Base-by-base conservation (phyloP, 2,113 vertebrate genomes). In the Leucoraja erinaceus region DNA sequence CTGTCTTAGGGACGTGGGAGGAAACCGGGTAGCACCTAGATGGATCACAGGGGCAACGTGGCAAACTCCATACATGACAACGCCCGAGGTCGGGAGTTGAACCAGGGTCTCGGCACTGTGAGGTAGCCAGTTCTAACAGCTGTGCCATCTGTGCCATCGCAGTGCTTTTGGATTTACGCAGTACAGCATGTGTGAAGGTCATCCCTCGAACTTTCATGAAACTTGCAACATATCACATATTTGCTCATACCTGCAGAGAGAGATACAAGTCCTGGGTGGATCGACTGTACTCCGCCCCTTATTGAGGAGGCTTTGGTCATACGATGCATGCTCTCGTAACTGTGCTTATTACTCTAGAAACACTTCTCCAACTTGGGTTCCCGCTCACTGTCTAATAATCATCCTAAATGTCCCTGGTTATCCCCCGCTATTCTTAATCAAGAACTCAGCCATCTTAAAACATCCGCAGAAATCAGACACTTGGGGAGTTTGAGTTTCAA, bases 171-270 rank as follows among this genome's bases (percentile, higher is more conserved):
- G 83, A 88, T 63, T 86, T 59, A 63, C 59, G 63, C 25, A n/a
- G 22, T 6, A 56, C 7, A 84, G 59, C 59, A 59, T 25, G 28
- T 86, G 83, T 14, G 25, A 54, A 84, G 47, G 59, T 61, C n/a
- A 56, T 66, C 56, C 83, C n/a, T 1, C 8, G 14, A 11, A 59
- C 25, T 0, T 63, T 88, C 83, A 14, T n/a, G 22, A 66, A 28
- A 63, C 81, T 86, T 86, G 25, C 81, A 86, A 86, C 25, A 84
- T 84, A 56, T 84, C 54, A 61, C 83, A 88, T 66, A 20, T n/a
- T 8, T 88, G 83, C 28, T 88, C 4, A n/a, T 59, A 56, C 25
- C 25, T 16, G 12, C 83, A 88, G 83, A 31, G 81, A 59, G 59
- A 86, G 1, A 61, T 28, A 86, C 83, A 84, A 59, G n/a, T 88